Evolutionary conservation across 1,140 invertebrate genomes (phyloP).

Genomic region (Neodiprion pinetum): DNA sequence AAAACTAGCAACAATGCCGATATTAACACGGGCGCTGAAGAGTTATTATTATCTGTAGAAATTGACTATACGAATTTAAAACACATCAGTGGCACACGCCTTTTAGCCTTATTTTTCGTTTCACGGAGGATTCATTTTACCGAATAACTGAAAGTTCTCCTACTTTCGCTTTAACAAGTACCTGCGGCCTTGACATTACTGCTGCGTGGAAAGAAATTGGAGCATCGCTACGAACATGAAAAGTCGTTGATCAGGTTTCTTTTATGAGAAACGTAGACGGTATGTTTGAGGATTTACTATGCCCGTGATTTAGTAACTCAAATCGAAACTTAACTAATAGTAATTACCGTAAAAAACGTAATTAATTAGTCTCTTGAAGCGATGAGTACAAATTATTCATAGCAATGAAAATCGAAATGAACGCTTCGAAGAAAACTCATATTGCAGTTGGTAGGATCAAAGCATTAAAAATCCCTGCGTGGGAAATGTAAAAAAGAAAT

Average conservation of each 20-base stretch:
- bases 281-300: no score
- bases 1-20: no score
- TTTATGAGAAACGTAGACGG: background rate
- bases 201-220: background rate
- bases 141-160: conserved; percentile 4
- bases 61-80: no score
- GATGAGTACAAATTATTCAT: no score
- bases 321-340: no score
- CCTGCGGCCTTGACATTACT: conserved; percentile 1
- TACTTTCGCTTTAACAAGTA: conserved; percentile 3
- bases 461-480: background rate
- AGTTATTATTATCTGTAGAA: no score
- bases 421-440: background rate
- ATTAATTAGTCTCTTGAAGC: no score
- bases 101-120: background rate
- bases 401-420: no score
- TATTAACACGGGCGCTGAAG: no score
- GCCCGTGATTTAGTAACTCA: no score
- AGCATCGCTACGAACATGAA: background rate
- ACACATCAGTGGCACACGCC: background rate
- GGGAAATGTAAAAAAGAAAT: background rate
- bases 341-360: no score
- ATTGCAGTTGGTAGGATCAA: background rate
- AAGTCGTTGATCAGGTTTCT: background rate
- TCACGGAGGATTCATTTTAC: background rate